Evolutionary conservation across 2,113 vertebrate genomes (phyloP).

Genomic region (Anoplopoma fimbria): DNA sequence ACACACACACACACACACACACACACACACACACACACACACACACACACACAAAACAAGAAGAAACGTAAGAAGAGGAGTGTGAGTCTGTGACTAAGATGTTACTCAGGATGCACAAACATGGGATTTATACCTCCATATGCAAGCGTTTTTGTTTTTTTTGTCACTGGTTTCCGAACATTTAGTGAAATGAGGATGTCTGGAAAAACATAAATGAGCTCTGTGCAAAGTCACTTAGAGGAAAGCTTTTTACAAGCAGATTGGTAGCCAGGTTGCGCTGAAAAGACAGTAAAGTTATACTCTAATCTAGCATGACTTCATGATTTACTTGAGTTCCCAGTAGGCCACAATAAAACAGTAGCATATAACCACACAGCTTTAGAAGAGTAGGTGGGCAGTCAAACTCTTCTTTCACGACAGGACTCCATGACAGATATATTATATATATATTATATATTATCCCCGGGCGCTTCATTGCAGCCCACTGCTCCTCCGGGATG

Average conservation of each 20-base stretch:
- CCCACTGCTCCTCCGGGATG: no score
- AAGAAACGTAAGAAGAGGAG: neutral
- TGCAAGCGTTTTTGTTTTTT: neutral
- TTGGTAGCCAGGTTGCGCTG: neutral
- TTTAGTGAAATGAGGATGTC: neutral
- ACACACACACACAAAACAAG: constrained; percentile 18
- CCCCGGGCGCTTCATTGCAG: no score
- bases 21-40: neutral
- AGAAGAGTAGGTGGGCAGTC: no score
- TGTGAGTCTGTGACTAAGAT: neutral
- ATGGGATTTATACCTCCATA: neutral
- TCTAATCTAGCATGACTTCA: neutral
- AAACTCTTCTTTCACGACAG: neutral
- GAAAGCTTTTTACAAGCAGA: no score
- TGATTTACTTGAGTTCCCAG: neutral
- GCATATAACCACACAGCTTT: neutral
- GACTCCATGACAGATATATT: neutral
- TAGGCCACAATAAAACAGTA: neutral
- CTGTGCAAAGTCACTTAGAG: neutral
- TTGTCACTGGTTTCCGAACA: neutral
- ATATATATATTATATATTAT: no score
- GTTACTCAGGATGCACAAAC: neutral
- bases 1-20: constrained; percentile 17
- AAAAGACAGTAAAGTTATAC: neutral
- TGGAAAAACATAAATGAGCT: neutral